phyloP scores from a whole-genome alignment of 2,113 vertebrate species.

The Pagrus major region DNA sequence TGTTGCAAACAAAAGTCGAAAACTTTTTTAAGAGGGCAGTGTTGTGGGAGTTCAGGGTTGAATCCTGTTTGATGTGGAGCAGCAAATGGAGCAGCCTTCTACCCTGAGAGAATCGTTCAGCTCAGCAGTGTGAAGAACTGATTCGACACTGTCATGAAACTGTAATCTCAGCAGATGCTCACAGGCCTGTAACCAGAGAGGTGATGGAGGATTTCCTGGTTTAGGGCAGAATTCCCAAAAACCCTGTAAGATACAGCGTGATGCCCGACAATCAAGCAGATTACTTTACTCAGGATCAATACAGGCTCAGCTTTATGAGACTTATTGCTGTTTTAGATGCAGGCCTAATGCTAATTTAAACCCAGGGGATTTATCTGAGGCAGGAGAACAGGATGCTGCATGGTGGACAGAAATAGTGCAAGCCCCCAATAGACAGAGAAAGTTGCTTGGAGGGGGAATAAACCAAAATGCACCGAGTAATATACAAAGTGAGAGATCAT shows the following conservation, averaged over 20 bases:
- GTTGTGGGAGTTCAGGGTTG: slow-evolving; percentile 6
- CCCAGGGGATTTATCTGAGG: slow-evolving; percentile 36
- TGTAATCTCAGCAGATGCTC: slow-evolving; percentile 42
- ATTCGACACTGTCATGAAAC: slow-evolving; percentile 36
- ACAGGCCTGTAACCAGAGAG: slow-evolving; percentile 39
- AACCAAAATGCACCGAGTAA: not conserved
- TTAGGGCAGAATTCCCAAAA: slow-evolving; percentile 34
- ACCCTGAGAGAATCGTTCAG: slow-evolving; percentile 8
- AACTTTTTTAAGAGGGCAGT: not conserved
- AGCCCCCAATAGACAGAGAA: not conserved
- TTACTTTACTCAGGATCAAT: slow-evolving; percentile 60
- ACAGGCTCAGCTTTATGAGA: slow-evolving; percentile 36
- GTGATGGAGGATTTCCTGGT: slow-evolving; percentile 51
- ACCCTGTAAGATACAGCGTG: slow-evolving; percentile 15
- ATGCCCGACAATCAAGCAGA: slow-evolving; percentile 30
- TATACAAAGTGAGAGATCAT: not conserved
- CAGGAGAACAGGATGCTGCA: slow-evolving; percentile 9
- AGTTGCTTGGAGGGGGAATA: not conserved
- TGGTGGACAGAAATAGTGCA: not conserved
- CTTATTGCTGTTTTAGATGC: slow-evolving; percentile 47
- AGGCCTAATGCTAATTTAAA: slow-evolving; percentile 48
- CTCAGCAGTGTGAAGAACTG: slow-evolving; percentile 18
- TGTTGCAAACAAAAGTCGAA: not conserved
- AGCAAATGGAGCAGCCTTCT: slow-evolving; percentile 3
- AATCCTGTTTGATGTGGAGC: not conserved